Conservation (phyloP, 2,888 invertebrate species). For the Odontothrips loti region DNA sequence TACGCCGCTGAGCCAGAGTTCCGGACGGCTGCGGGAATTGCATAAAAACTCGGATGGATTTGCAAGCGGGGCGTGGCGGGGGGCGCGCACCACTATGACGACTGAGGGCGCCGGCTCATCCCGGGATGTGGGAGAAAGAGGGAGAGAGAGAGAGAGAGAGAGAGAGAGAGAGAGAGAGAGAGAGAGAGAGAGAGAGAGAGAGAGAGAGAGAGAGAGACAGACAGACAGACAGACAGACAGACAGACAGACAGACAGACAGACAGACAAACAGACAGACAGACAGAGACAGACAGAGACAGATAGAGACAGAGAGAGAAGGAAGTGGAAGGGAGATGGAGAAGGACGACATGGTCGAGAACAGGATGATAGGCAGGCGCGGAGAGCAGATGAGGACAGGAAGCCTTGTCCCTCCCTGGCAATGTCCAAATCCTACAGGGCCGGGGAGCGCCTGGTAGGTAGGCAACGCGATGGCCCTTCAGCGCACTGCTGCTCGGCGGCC, state of each 20-base stretch:
- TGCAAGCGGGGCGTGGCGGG: background rate
- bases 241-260: background rate
- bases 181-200: background rate
- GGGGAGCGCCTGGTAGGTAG: too few relatives aligned
- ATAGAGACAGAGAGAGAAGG: background rate
- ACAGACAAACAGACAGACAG: background rate
- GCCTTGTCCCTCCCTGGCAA: too few relatives aligned
- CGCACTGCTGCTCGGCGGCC: too few relatives aligned
- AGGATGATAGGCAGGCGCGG: too few relatives aligned
- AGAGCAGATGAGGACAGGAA: too few relatives aligned
- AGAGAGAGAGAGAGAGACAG: background rate
- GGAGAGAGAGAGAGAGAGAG: background rate
- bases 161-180: background rate
- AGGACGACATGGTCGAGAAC: background rate
- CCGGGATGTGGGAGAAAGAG: background rate
- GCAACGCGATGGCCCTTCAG: too few relatives aligned
- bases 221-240: background rate
- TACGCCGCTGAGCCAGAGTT: background rate
- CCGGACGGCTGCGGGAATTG: constrained; percentile 1
- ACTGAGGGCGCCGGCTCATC: background rate
- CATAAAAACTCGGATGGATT: constrained; percentile 1
- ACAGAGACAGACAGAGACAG: background rate
- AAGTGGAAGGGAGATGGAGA: background rate
- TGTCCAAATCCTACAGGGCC: too few relatives aligned
- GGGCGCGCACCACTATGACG: background rate